phyloP scores from a whole-genome alignment of 2,888 invertebrate species.

The Diadegma fenestrale region DNA sequence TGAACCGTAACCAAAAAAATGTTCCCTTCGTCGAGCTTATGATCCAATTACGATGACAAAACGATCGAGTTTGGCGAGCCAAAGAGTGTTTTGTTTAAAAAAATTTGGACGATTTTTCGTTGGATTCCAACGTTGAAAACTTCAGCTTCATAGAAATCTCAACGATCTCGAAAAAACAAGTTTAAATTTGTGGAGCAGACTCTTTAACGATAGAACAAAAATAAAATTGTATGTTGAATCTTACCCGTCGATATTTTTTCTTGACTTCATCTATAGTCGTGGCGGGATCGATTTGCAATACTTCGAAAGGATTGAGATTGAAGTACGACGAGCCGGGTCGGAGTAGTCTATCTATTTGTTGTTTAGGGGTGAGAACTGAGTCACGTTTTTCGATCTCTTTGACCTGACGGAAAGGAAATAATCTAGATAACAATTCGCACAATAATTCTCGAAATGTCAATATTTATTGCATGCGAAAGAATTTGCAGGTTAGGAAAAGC shows the following conservation, averaged over 20 bases:
- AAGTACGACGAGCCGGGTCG: constrained; percentile 99
- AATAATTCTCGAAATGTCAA: constrained; percentile 17
- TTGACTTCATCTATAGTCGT: constrained; percentile 96
- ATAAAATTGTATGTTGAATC: constrained; percentile 68
- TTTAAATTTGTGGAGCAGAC: not conserved
- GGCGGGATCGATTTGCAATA: constrained; percentile 96
- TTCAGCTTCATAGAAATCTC: too few species aligned
- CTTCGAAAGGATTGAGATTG: constrained; percentile 98
- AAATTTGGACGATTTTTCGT: too few species aligned
- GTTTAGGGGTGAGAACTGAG: constrained; percentile 97
- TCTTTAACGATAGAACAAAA: not conserved
- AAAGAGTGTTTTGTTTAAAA: too few species aligned
- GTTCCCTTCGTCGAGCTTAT: too few species aligned
- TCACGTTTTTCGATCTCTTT: constrained; percentile 99
- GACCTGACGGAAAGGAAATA: constrained; percentile 88
- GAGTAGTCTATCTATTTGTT: constrained; percentile 98
- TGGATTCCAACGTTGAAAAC: too few species aligned
- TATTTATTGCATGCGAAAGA: constrained; percentile 27
- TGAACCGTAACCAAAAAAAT: too few species aligned
- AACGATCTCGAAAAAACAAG: not conserved
- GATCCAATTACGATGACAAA: too few species aligned
- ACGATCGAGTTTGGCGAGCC: too few species aligned
- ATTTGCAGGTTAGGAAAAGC: constrained; percentile 64
- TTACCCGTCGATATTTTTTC: constrained; percentile 95
- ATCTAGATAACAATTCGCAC: constrained; percentile 37